Base-by-base conservation (phyloP, 2,113 vertebrate genomes). In the Athene cunicularia region DNA sequence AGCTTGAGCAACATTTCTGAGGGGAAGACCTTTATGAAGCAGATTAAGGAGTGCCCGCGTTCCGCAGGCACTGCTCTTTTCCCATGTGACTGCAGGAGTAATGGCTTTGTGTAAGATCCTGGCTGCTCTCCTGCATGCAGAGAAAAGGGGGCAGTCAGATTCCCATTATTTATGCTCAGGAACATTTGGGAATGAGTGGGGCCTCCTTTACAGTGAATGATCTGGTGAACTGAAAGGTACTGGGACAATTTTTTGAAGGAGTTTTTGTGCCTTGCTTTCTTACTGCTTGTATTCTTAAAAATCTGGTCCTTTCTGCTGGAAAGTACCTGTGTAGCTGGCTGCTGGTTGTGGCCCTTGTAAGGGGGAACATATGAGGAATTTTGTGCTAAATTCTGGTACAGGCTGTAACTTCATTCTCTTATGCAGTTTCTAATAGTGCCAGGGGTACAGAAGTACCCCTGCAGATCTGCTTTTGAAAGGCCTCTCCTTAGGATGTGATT, bases 1-100 rank as follows among this genome's bases (percentile, higher is more conserved):
- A 93, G 92, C 90, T 90, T 92, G 77, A 96, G 82, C 90, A 92
- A 22, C 74, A n/a, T 96, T 97, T 97, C 82, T 95, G 85, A 93
- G 88, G 95, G 92, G 55, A 90, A 95, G 95, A 97, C 85, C 92
- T 97, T 88, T 96, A 86, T 86, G 90, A 90, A 93, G 67, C 85
- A 97, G 92, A 93, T 96, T 76, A 90, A 77, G 82, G 79, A 94
- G 88, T 80, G 88, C 85, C 87, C 12, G 0, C 2, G 0, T 93
- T 90, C 58, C 45, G 77, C 84, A 75, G 87, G 67, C 87, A 39
- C 49, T 60, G 43, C 62, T 95, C 73, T 94, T 93, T 90, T 88
- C 95, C 92, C 74, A 10, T 19, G 12, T 56, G 71, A n/a, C 71
- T 49, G 67, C 39, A 82, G 84, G 74, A 94, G 50, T 76, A 76